Percentiles rank a stretch among this genome's conserved stretches.
Evolutionary conservation across 92 coral and sea anemone species (phyloP).

Genomic region (Umimayanthus kanabou): DNA sequence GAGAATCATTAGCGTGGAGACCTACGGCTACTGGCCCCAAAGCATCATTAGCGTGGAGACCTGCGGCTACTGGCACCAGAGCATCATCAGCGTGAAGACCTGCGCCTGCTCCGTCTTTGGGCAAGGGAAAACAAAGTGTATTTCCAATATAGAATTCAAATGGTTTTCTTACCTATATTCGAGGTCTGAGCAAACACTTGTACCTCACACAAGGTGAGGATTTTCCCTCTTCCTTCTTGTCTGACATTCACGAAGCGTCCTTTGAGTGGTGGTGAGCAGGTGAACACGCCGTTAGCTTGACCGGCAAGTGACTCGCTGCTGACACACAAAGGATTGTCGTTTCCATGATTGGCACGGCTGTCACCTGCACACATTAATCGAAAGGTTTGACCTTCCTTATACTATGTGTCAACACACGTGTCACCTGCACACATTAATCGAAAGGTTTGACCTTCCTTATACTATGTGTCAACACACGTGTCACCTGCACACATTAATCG

Average conservation of each 20-base stretch:
- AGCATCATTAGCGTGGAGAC: not conserved
- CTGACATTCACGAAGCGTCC: conserved; percentile 36
- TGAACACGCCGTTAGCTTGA: conserved; percentile 22
- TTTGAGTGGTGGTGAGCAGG: conserved; percentile 26
- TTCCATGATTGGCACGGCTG: conserved; percentile 37
- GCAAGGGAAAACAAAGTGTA: not conserved
- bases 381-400: not conserved
- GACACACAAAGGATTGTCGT: conserved; percentile 49
- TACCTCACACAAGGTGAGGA: conserved; percentile 30
- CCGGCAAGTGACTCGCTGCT: conserved; percentile 42
- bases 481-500: no score
- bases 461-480: no score
- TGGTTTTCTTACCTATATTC: conserved; percentile 12
- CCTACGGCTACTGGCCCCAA: not conserved
- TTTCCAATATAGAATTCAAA: not conserved
- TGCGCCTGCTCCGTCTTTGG: not conserved
- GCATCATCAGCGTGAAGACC: not conserved
- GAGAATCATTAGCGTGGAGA: not conserved
- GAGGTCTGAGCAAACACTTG: conserved; percentile 37
- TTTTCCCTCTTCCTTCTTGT: conserved; percentile 31
- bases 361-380: conserved; percentile 7
- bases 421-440: no score
- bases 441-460: no score
- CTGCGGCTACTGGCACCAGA: not conserved
- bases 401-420: no score